Evolutionary conservation across 2,113 vertebrate genomes (phyloP).

Genomic region (Cryptoleucopteryx plumbea): DNA sequence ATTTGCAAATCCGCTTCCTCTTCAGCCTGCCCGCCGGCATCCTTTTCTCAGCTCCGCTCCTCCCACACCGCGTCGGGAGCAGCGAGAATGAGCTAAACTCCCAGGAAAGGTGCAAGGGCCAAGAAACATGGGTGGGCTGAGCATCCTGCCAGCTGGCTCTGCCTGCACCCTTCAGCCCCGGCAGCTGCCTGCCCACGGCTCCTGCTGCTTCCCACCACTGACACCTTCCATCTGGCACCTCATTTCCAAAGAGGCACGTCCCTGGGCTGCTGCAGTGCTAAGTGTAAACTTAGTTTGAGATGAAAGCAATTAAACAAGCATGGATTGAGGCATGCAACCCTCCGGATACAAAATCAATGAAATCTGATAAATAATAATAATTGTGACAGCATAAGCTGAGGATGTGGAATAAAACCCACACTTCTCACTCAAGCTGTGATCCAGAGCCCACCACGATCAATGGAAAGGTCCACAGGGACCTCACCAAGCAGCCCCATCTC

Average conservation of each 20-base stretch:
- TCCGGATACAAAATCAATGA: not conserved
- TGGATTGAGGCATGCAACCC: rapidly evolving
- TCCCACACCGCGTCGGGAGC: rapidly evolving
- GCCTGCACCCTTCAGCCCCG: not conserved
- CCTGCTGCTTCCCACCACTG: not conserved
- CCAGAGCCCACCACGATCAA: not conserved
- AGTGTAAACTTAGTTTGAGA: not conserved
- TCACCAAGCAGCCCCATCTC: not conserved
- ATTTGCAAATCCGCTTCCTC: not conserved
- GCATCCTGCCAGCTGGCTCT: not conserved
- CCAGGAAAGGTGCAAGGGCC: rapidly evolving
- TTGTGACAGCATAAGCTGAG: not conserved
- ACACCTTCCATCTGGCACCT: not conserved
- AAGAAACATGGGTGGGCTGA: rapidly evolving
- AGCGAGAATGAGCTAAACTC: rapidly evolving
- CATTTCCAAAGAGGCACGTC: rapidly evolving
- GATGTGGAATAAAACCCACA: not conserved
- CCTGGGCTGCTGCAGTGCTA: not conserved
- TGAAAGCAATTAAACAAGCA: not conserved
- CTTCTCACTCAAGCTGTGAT: not conserved
- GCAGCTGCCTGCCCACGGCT: not conserved
- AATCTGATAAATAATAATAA: too few species aligned
- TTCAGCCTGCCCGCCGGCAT: not conserved
- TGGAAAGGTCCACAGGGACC: not conserved
- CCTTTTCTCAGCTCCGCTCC: not conserved